Conservation (phyloP, 1,140 invertebrate genomes). For the Anastrepha obliqua region DNA sequence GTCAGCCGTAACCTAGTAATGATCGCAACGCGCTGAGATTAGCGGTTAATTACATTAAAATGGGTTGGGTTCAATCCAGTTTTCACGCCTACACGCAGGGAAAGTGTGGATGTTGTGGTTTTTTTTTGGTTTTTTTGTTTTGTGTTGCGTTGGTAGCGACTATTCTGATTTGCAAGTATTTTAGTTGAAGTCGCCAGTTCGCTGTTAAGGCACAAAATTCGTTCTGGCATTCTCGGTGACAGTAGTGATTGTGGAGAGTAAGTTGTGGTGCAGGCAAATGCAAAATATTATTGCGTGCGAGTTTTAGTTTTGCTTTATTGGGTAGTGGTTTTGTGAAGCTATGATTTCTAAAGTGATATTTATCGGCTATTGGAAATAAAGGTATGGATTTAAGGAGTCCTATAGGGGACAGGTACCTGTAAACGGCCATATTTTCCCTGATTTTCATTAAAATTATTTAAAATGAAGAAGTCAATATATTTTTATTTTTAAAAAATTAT, state of each 20-base stretch:
- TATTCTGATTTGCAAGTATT: background rate
- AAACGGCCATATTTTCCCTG: too few relatives aligned
- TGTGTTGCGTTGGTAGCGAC: background rate
- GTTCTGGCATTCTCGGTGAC: background rate
- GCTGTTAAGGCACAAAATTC: background rate
- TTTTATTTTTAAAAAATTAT: too few relatives aligned
- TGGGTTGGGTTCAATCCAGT: background rate
- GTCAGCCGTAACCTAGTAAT: slow-evolving; percentile 44
- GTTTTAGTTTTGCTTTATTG: background rate
- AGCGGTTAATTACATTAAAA: slow-evolving; percentile 6
- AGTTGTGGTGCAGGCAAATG: background rate
- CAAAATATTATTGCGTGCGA: too few relatives aligned
- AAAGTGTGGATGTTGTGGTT: background rate
- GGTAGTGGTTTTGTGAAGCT: too few relatives aligned
- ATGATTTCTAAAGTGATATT: too few relatives aligned
- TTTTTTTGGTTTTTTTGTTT: background rate
- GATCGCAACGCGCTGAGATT: background rate
- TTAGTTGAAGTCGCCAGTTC: background rate
- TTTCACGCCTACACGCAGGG: background rate
- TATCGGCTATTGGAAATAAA: too few relatives aligned
- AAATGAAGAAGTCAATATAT: too few relatives aligned
- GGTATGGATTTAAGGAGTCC: too few relatives aligned
- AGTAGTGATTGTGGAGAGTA: background rate
- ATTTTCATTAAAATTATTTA: too few relatives aligned
- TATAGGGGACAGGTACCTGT: too few relatives aligned